Evolutionary conservation across 2,888 invertebrate species (phyloP).

Genomic region (Pyralis farinalis): DNA sequence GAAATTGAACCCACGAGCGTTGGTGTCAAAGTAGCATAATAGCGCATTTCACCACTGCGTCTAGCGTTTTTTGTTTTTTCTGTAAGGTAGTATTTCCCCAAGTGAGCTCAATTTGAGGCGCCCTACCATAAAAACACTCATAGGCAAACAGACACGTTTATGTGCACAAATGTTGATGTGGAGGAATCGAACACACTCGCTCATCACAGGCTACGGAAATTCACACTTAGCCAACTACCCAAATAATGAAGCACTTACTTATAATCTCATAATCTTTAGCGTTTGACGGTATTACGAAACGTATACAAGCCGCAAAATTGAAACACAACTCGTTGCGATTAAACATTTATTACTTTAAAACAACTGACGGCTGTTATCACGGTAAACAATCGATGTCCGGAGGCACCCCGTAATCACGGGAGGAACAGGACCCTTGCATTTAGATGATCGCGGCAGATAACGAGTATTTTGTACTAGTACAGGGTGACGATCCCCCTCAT

Average conservation of each 20-base stretch:
- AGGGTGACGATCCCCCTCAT: conserved; percentile 17
- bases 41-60: too few species aligned
- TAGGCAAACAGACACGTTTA: too few species aligned
- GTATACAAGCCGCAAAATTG: conserved; percentile 20
- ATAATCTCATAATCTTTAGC: conserved; percentile 18
- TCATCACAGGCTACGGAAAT: too few species aligned
- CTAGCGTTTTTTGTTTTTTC: too few species aligned
- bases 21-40: too few species aligned
- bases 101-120: too few species aligned
- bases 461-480: conserved; percentile 40
- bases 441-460: conserved; percentile 63
- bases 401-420: conserved; percentile 55
- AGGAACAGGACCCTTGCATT: conserved; percentile 48
- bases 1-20: too few species aligned
- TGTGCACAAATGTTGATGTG: too few species aligned
- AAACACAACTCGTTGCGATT: conserved; percentile 19
- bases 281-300: conserved; percentile 16
- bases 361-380: conserved; percentile 37
- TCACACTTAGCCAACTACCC: not conserved
- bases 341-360: conserved; percentile 34
- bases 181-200: too few species aligned
- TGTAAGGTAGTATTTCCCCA: too few species aligned
- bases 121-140: too few species aligned
- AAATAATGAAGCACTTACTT: not conserved
- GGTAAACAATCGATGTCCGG: conserved; percentile 57